These are phyloP conservation scores for Hypsopygia costalis DNA, from an alignment of 2,888 invertebrate genomes.

Conservation along the genomic window DNA sequence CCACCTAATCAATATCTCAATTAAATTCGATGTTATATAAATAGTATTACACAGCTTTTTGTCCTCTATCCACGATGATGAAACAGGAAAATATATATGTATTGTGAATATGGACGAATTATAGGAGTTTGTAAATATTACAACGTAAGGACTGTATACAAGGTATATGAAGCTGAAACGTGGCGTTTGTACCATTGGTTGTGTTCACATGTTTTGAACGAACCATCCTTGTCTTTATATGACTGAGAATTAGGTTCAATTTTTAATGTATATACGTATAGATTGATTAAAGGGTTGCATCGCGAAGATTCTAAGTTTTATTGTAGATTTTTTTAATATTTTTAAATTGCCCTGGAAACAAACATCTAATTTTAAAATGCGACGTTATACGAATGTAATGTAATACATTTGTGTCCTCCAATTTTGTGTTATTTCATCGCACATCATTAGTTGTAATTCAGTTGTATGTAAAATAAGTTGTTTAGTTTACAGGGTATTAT, in stretches of 20 bases:
- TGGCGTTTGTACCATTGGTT: conserved; percentile 6
- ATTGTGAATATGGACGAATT: conserved; percentile 21
- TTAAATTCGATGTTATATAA: not conserved
- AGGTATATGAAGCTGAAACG: conserved; percentile 8
- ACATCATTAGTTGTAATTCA: conserved; percentile 19
- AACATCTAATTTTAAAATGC: conserved; percentile 24
- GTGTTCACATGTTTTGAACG: conserved; percentile 17
- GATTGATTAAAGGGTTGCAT: conserved; percentile 40
- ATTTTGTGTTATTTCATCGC: conserved; percentile 12
- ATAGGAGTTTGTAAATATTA: conserved; percentile 32
- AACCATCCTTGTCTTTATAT: conserved; percentile 57
- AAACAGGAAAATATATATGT: conserved; percentile 15
- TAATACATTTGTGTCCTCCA: not conserved
- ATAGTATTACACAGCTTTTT: not conserved
- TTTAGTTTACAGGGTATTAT: conserved; percentile 56
- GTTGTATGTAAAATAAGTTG: conserved; percentile 26
- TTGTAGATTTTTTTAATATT: conserved; percentile 32
- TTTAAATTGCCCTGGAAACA: conserved; percentile 22
- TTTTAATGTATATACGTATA: conserved; percentile 59
- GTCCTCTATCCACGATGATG: too few relatives aligned
- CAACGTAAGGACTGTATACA: conserved; percentile 10
- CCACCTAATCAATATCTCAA: conserved; percentile 22
- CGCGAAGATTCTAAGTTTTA: conserved; percentile 33
- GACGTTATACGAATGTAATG: conserved; percentile 9
- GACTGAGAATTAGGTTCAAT: conserved; percentile 77